Conservation (phyloP, 2,888 invertebrate species). For the Apotomis betuletana region DNA sequence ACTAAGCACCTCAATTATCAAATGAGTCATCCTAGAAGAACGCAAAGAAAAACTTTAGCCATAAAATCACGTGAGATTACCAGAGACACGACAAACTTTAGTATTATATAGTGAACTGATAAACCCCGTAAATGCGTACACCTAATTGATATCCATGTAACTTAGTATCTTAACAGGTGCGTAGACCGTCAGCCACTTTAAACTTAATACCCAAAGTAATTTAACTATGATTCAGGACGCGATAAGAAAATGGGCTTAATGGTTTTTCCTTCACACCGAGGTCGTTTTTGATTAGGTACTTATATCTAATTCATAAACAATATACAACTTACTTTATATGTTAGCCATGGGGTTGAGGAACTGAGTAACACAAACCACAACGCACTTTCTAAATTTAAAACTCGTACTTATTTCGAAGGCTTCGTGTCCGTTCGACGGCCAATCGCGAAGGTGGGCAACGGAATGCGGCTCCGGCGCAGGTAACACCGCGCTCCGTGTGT, state of each 20-base stretch:
- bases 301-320: conserved; percentile 2
- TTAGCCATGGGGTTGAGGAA: conserved; percentile 45
- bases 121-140: background rate
- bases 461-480: conserved; percentile 82
- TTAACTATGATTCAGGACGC: conserved; percentile 41
- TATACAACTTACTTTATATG: conserved; percentile 48
- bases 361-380: conserved; percentile 44
- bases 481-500: conserved; percentile 57
- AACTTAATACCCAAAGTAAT: conserved; percentile 35
- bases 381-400: conserved; percentile 71
- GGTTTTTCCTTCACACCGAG: conserved; percentile 36
- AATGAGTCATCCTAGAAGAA: conserved; percentile 56
- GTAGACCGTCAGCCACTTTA: conserved; percentile 24
- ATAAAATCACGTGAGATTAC: conserved; percentile 44
- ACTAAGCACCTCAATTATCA: conserved; percentile 28
- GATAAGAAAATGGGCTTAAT: conserved; percentile 44
- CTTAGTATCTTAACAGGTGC: conserved; percentile 27
- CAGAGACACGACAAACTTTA: conserved; percentile 34
- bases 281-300: conserved; percentile 4
- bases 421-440: conserved; percentile 64
- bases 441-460: conserved; percentile 74
- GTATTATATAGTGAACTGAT: conserved; percentile 7
- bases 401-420: conserved; percentile 61
- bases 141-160: background rate
- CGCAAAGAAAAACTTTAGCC: conserved; percentile 47